phyloP scores from a whole-genome alignment of 2,113 vertebrate genomes.

The Amphilophus citrinellus region DNA sequence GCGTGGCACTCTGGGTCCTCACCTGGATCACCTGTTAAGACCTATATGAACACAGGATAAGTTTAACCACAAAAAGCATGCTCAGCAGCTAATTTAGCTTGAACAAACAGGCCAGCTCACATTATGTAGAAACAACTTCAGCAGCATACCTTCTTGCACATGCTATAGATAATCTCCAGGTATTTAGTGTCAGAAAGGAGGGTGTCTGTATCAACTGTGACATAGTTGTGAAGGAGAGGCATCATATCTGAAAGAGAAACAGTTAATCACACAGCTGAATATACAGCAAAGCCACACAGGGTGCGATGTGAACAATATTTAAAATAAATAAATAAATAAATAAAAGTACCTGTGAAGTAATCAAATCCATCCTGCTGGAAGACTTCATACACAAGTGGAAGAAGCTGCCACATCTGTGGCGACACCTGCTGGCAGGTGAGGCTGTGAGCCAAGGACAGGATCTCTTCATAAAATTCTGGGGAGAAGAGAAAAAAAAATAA shows the following conservation, averaged over 20 bases:
- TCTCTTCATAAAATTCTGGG: constrained; percentile 98
- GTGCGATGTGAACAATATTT: too few species aligned
- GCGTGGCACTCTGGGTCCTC: constrained; percentile 99
- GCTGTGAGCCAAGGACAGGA: constrained; percentile 97
- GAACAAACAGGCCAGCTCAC: not conserved
- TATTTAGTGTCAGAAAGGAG: constrained; percentile 98
- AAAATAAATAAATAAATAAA: too few species aligned
- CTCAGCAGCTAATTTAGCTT: not conserved
- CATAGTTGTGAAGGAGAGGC: constrained; percentile 98
- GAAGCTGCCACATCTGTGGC: constrained; percentile 98
- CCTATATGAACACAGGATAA: constrained; percentile 75
- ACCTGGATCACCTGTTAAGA: constrained; percentile 96
- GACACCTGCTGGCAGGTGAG: constrained; percentile 99
- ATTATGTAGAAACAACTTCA: not conserved
- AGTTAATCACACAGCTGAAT: not conserved
- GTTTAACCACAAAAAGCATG: not conserved
- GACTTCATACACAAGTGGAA: constrained; percentile 96
- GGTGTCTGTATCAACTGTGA: constrained; percentile 97
- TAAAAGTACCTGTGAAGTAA: constrained; percentile 85
- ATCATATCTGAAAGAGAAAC: constrained; percentile 91
- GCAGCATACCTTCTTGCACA: constrained; percentile 96
- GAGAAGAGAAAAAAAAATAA: too few species aligned
- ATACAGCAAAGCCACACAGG: not conserved
- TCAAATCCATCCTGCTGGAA: constrained; percentile 99
- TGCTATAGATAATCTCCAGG: constrained; percentile 98